A percentile compares a stretch with the other conserved stretches of the same genome.
Evolutionary conservation across 2,113 vertebrate genomes (phyloP).

Genomic region (Pelmatolapia mariae): DNA sequence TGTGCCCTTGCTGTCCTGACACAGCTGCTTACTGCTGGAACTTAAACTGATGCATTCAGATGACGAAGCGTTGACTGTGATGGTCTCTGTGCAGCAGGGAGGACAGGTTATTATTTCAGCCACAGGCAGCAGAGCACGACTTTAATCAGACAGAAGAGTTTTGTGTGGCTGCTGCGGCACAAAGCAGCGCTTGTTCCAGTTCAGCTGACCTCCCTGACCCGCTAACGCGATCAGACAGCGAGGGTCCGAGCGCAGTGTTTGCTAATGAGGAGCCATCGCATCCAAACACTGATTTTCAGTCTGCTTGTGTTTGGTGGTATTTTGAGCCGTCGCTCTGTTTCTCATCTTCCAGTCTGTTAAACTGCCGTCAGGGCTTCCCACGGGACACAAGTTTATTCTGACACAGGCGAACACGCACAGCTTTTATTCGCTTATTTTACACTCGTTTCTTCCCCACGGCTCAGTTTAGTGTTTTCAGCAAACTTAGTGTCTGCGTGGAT

Average conservation of each 20-base stretch:
- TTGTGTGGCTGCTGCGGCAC: not conserved
- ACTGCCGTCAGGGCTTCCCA: rapidly evolving
- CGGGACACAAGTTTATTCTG: not conserved
- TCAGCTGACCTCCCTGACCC: not conserved
- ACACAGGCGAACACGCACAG: not conserved
- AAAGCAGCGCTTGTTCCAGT: not conserved
- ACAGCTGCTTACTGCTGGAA: not conserved
- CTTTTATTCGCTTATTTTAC: not conserved
- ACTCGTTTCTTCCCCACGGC: not conserved
- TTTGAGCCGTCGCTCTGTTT: not conserved
- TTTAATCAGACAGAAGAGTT: not conserved
- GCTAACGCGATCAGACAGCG: not conserved
- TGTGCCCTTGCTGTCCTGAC: not conserved
- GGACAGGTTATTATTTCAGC: not conserved
- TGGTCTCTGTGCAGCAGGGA: not conserved
- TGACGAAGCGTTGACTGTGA: not conserved
- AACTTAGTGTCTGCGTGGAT: rapidly evolving
- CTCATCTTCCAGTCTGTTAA: not conserved
- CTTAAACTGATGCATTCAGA: not conserved
- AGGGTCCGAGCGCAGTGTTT: not conserved
- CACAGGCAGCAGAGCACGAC: not conserved
- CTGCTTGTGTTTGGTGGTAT: not conserved
- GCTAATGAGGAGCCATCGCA: not conserved
- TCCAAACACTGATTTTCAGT: not conserved
- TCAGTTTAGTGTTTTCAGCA: not conserved